Conservation (phyloP, 37 sponge, comb jelly and placozoan genomes). For the Halichondria panicea region DNA sequence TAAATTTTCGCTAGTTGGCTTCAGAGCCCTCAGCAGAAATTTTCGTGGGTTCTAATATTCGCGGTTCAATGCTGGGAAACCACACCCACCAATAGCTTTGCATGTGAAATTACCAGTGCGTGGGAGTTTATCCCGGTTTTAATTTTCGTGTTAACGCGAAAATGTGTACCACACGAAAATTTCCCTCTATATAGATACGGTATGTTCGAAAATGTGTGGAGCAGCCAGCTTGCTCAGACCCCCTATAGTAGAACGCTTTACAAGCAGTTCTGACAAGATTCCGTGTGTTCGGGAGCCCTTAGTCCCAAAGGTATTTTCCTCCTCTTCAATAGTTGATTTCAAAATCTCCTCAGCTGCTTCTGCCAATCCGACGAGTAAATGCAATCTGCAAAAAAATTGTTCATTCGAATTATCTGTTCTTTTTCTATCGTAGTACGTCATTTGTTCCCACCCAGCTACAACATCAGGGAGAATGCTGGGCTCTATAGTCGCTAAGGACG, state of each 20-base stretch:
- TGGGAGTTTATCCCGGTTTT: too few species aligned
- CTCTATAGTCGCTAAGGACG: slow-evolving; percentile 7
- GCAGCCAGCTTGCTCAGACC: slow-evolving; percentile 41
- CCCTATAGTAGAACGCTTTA: slow-evolving; percentile 53
- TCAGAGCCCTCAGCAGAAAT: too few species aligned
- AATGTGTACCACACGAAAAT: too few species aligned
- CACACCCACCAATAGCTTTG: too few species aligned
- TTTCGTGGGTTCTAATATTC: too few species aligned
- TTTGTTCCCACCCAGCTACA: slow-evolving; percentile 8
- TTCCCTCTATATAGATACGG: too few species aligned
- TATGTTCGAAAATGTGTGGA: slow-evolving; percentile 21
- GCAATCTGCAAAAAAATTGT: slow-evolving; percentile 59
- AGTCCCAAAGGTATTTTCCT: neutral
- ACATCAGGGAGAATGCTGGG: slow-evolving; percentile 21
- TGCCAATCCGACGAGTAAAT: slow-evolving; percentile 52
- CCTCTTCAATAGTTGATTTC: neutral
- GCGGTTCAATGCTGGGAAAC: too few species aligned
- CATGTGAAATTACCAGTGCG: too few species aligned
- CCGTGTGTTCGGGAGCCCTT: slow-evolving; percentile 28
- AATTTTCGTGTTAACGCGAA: too few species aligned
- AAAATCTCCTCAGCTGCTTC: slow-evolving; percentile 31
- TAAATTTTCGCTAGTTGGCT: too few species aligned
- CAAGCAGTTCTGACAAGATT: slow-evolving; percentile 51
- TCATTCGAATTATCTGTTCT: slow-evolving; percentile 14
- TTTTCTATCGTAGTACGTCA: slow-evolving; percentile 1